Conservation (phyloP, 2,113 vertebrate species). For the pig (Sus scrofa) region DNA sequence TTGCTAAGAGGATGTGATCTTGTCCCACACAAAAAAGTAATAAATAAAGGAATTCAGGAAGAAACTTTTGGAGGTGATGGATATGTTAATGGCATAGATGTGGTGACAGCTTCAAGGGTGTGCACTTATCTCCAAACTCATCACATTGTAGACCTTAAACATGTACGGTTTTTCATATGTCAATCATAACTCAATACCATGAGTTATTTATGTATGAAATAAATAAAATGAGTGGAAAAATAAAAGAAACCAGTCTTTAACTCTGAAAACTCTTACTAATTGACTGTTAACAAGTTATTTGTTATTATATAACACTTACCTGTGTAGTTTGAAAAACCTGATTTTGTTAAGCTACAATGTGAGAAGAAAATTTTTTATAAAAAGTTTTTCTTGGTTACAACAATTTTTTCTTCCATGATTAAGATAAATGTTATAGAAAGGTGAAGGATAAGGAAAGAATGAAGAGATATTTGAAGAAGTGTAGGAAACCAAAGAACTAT, state of each 20-base stretch:
- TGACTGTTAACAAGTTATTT: neutral
- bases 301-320: neutral
- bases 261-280: neutral
- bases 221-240: neutral
- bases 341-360: neutral
- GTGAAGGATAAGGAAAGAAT: neutral
- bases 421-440: conserved; percentile 2
- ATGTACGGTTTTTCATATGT: neutral
- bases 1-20: neutral
- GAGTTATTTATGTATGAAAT: too few species aligned
- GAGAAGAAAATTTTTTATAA: neutral
- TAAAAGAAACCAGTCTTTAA: neutral
- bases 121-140: neutral
- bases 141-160: neutral
- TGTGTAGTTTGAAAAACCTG: neutral
- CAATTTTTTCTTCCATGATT: neutral
- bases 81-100: neutral
- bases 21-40: neutral
- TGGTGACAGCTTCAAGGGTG: neutral
- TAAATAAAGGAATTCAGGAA: neutral
- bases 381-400: neutral
- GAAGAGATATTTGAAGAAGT: neutral
- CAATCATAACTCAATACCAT: neutral
- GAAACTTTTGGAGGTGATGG: neutral
- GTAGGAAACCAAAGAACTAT: neutral